A percentile compares a stretch with the other conserved stretches of the same genome.
phyloP scores from a whole-genome alignment of 2,113 vertebrate species.

The Nestor notabilis region DNA sequence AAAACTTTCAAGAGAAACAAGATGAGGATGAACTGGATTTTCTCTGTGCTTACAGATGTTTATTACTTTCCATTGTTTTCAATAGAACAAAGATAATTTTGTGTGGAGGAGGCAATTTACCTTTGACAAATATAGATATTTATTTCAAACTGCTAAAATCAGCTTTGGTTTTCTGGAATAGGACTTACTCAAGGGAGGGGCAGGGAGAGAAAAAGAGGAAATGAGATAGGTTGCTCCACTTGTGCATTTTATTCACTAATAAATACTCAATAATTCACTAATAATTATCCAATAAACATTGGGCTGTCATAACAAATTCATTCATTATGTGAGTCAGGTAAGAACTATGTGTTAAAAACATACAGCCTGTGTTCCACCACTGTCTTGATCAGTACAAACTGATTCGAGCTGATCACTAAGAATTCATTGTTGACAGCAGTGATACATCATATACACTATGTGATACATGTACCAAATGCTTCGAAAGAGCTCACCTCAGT shows the following conservation, averaged over 20 bases:
- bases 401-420: neutral
- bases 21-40: neutral
- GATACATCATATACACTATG: accelerated
- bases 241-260: neutral
- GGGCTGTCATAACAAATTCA: neutral
- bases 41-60: neutral
- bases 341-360: neutral
- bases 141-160: neutral
- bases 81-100: neutral
- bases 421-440: neutral
- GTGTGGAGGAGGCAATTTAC: neutral
- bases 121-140: neutral
- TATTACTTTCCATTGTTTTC: neutral
- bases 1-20: neutral
- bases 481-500: slow-evolving; percentile 83
- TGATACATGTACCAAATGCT: neutral
- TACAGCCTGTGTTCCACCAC: neutral
- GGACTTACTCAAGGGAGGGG: neutral
- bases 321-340: neutral
- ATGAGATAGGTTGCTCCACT: neutral
- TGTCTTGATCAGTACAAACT: neutral
- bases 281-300: neutral
- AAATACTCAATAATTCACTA: neutral
- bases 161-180: neutral
- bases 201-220: no score